Evolutionary conservation across 2,113 vertebrate genomes (phyloP), one percentile per base, ranked within the genome.

Genomic region (Coracopsis vasa): DNA sequence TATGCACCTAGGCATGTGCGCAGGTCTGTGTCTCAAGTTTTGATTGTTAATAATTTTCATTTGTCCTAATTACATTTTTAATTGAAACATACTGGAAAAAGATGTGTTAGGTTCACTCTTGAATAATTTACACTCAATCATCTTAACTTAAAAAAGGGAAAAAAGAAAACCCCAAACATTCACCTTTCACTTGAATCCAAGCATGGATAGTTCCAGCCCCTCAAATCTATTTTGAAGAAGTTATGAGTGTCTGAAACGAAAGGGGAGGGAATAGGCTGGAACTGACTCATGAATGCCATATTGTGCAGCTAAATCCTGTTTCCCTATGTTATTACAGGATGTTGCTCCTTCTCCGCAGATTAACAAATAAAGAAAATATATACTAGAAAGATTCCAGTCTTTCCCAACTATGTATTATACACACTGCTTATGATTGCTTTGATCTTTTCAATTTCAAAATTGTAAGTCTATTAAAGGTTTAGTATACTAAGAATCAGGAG

Each of bases 381-480:
- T 75, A 75, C 92, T 42, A 91, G 90, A 93, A 88, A 83, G 56
- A 94, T 92, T 84, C 69, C 39, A 95, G 90, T 83, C 54, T 84
- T 94, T 88, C 90, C 80, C 93, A 97, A 95, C 90, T 90, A 69
- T 27, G 33, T 79, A 88, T 95, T 94, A 95, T 79, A 72, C 65
- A 79, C 92, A 91, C 51, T 93, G 77, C 51, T 96, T 92, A 94
- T 29, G 69, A 79, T 88, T 92, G 80, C 95, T 96, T 97, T 96
- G 96, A 96, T 96, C 94, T 97, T 97, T 97, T 96, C 92, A 93
- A 84, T 96, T 96, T 92, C 69, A 81, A 67, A 81, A 89, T 93
- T 94, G 72, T 96, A 96, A 96, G 94, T 96, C 96, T 96, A 96
- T 97, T 96, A 97, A 96, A 96, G 93, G 88, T 96, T 97, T 97